Percentiles rank a stretch among this genome's conserved stretches.
These are phyloP conservation scores for Egretta garzetta DNA, from an alignment of 2,113 vertebrate species.

Conservation along the genomic window DNA sequence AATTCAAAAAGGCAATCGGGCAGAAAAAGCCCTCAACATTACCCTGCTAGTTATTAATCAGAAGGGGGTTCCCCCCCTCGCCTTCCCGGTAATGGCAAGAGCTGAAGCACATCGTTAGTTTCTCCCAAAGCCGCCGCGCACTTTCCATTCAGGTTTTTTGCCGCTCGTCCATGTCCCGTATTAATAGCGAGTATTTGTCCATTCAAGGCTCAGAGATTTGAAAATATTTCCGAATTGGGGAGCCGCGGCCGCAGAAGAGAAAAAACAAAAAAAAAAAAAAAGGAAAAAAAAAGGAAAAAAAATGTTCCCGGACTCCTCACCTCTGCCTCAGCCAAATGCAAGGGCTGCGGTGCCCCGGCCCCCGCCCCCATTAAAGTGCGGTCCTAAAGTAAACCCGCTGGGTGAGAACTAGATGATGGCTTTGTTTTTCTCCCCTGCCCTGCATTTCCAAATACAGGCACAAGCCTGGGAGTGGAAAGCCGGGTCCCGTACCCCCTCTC, in stretches of 20 bases:
- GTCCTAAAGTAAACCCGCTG: slow-evolving; percentile 61
- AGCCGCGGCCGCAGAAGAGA: background rate
- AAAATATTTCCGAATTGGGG: slow-evolving; percentile 66
- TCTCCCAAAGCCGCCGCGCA: slow-evolving; percentile 60
- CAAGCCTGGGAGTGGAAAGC: background rate
- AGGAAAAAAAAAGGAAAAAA: background rate
- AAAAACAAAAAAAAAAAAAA: background rate
- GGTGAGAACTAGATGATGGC: slow-evolving; percentile 30
- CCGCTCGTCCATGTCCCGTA: slow-evolving; percentile 74
- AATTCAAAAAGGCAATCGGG: slow-evolving; percentile 90
- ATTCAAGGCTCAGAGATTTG: slow-evolving; percentile 70
- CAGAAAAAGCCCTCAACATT: slow-evolving; percentile 88
- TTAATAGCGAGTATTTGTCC: slow-evolving; percentile 73
- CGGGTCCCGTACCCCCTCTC: too few relatives aligned
- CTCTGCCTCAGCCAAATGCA: background rate
- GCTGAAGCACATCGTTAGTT: slow-evolving; percentile 69
- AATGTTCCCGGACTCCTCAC: background rate
- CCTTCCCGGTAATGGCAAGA: slow-evolving; percentile 63
- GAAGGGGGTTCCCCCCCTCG: slow-evolving; percentile 73
- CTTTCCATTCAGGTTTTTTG: slow-evolving; percentile 76
- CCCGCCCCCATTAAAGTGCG: background rate
- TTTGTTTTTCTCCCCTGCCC: slow-evolving; percentile 49
- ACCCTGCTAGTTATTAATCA: slow-evolving; percentile 89
- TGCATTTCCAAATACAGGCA: background rate
- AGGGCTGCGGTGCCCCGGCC: background rate